Evolutionary conservation across 2,888 invertebrate genomes (phyloP).

Genomic region (Synergus gifuensis): DNA sequence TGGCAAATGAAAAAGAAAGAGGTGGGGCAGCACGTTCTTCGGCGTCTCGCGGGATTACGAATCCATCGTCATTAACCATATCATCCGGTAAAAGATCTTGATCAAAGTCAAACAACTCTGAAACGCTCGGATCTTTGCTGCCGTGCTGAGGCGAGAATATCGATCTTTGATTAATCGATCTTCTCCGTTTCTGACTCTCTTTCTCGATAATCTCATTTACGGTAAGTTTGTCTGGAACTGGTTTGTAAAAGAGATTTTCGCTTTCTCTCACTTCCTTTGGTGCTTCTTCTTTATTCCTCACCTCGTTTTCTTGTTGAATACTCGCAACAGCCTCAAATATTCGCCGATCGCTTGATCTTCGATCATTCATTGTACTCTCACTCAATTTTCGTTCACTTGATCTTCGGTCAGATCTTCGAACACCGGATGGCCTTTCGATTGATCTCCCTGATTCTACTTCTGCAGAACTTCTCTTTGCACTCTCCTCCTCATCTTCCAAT

Average conservation of each 20-base stretch:
- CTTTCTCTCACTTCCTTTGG: conserved; percentile 54
- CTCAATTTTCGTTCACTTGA: neutral
- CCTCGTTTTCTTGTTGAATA: conserved; percentile 34
- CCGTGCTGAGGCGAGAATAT: conserved; percentile 87
- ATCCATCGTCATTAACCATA: conserved; percentile 82
- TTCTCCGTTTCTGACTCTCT: conserved; percentile 68
- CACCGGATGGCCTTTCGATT: conserved; percentile 11
- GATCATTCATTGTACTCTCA: neutral
- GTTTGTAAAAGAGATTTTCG: conserved; percentile 62
- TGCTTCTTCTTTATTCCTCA: conserved; percentile 49
- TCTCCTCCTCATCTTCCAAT: conserved; percentile 44
- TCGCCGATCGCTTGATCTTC: conserved; percentile 1
- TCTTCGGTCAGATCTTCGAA: neutral
- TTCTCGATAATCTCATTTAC: conserved; percentile 61
- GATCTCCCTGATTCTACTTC: conserved; percentile 50
- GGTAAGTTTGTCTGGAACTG: conserved; percentile 63
- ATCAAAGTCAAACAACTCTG: conserved; percentile 83
- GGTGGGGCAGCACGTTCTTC: conserved; percentile 81
- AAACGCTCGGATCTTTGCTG: conserved; percentile 79
- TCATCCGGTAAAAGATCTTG: conserved; percentile 82
- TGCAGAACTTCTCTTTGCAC: conserved; percentile 52
- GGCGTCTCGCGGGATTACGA: conserved; percentile 81
- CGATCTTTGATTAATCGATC: conserved; percentile 80
- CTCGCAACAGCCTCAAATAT: conserved; percentile 1
- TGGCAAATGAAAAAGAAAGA: conserved; percentile 82